Evolutionary conservation across 2,113 vertebrate species (phyloP).

Genomic region (Rhea pennata): DNA sequence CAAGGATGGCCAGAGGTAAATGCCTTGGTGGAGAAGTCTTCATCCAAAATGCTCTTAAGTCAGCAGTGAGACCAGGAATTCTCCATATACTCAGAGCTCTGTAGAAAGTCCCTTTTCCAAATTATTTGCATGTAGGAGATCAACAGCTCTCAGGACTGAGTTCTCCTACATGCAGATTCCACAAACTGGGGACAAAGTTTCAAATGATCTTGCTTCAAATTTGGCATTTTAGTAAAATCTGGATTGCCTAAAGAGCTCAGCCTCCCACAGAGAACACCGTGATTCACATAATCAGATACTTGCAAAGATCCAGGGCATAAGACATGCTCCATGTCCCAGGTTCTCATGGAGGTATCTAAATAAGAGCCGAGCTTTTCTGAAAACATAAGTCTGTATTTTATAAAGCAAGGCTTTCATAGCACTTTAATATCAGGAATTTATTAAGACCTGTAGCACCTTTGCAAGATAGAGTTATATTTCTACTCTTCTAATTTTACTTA

Average conservation of each 20-base stretch:
- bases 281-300: not conserved
- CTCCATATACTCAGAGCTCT: not conserved
- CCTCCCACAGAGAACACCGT: not conserved
- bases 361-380: slow-evolving; percentile 41
- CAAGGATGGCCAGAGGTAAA: not conserved
- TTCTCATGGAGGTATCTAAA: slow-evolving; percentile 29
- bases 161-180: not conserved
- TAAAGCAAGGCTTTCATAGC: slow-evolving; percentile 8
- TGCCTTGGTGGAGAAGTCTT: not conserved
- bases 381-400: slow-evolving; percentile 34
- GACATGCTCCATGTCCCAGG: not conserved
- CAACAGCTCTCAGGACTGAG: not conserved
- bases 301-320: slow-evolving; percentile 4
- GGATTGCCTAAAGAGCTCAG: not conserved
- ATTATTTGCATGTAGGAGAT: not conserved
- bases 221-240: not conserved
- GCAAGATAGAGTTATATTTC: slow-evolving; percentile 59
- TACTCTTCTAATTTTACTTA: slow-evolving; percentile 52
- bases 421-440: slow-evolving; percentile 55
- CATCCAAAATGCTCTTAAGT: not conserved
- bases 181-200: not conserved
- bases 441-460: slow-evolving; percentile 48
- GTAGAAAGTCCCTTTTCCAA: not conserved
- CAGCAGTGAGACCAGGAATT: not conserved
- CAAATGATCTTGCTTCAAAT: not conserved